These are phyloP conservation scores for Oligia strigilis DNA, from an alignment of 2,888 invertebrate species.

Conservation along the genomic window DNA sequence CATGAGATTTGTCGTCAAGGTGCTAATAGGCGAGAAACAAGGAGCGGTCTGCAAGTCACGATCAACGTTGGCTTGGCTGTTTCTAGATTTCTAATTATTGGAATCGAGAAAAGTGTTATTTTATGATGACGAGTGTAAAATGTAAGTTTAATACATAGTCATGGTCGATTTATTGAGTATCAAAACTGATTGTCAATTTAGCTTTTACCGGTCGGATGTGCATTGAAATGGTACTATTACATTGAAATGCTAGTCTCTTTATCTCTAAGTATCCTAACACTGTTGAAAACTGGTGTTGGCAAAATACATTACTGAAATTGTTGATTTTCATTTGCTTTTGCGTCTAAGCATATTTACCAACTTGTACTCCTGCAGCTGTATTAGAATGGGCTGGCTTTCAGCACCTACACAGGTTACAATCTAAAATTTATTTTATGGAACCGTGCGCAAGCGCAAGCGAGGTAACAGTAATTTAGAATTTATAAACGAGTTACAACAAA, in stretches of 20 bases:
- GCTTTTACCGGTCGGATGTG: neutral
- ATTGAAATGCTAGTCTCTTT: conserved; percentile 2
- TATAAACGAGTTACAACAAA: conserved; percentile 22
- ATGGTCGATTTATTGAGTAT: conserved; percentile 15
- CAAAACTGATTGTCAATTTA: conserved; percentile 12
- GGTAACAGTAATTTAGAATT: conserved; percentile 20
- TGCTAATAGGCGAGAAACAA: conserved; percentile 46
- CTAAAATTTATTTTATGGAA: conserved; percentile 26
- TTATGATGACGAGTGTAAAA: conserved; percentile 25
- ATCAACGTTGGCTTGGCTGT: conserved; percentile 15
- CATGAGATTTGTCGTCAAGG: conserved; percentile 57
- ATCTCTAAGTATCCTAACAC: no score
- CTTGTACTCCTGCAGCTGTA: conserved; percentile 8
- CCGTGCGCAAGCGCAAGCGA: conserved; percentile 3
- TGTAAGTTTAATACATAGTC: conserved; percentile 5
- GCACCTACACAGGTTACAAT: conserved; percentile 16
- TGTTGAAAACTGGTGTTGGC: neutral
- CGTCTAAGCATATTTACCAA: neutral
- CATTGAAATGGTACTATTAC: neutral
- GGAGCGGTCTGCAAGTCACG: conserved; percentile 45
- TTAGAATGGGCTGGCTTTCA: conserved; percentile 21
- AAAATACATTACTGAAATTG: neutral
- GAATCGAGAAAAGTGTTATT: conserved; percentile 24
- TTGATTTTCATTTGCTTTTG: neutral
- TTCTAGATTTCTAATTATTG: conserved; percentile 49